These are phyloP conservation scores for Notolabrus celidotus DNA, from an alignment of 2,797 vertebrate species.

Conservation along the genomic window DNA sequence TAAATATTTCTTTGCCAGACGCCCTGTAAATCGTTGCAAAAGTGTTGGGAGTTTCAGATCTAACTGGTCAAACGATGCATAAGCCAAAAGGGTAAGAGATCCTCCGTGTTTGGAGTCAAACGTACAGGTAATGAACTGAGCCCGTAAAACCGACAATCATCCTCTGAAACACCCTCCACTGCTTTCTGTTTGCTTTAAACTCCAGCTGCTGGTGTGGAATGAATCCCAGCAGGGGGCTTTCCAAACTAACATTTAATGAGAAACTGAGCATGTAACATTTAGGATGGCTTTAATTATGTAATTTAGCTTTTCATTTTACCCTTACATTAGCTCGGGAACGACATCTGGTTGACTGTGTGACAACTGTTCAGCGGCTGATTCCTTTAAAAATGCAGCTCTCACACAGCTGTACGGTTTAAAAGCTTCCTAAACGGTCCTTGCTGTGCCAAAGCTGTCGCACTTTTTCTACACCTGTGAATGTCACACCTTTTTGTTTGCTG, in stretches of 20 bases:
- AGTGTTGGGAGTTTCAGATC: too few species aligned
- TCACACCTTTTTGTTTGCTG: neutral
- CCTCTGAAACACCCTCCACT: neutral
- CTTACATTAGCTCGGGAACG: neutral
- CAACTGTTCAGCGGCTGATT: neutral
- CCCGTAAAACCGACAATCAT: neutral
- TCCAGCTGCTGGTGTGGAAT: slow-evolving; percentile 21
- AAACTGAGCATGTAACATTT: slow-evolving; percentile 15
- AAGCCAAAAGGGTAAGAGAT: too few species aligned
- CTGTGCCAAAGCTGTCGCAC: neutral
- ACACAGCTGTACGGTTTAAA: neutral
- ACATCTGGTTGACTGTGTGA: slow-evolving; percentile 22
- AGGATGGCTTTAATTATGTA: neutral
- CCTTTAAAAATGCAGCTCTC: neutral
- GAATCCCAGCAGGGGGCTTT: slow-evolving; percentile 1
- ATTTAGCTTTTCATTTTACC: neutral
- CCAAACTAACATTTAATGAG: slow-evolving; percentile 12
- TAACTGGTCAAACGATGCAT: too few species aligned
- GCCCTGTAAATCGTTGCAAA: too few species aligned
- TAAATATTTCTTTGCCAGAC: too few species aligned
- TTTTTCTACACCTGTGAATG: neutral
- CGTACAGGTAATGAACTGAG: neutral
- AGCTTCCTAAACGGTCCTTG: neutral
- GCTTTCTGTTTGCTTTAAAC: neutral
- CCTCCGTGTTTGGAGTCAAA: neutral